Percentiles rank a stretch among this genome's conserved stretches.
phyloP scores from a whole-genome alignment of 2,888 invertebrate species.

The Scaptomyza flava region DNA sequence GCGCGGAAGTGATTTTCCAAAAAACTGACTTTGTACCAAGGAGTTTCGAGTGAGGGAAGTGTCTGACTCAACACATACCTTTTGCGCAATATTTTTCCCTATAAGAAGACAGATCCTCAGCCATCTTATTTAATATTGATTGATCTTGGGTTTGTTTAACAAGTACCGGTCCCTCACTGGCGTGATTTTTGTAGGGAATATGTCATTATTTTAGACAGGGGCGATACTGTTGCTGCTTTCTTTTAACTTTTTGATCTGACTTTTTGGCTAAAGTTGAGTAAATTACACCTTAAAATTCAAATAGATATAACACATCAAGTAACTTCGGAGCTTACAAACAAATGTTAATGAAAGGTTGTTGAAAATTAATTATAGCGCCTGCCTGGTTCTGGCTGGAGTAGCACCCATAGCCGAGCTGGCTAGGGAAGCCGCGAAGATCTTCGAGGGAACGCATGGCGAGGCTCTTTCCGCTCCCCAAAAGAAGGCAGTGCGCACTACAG shows the following conservation, averaged over 20 bases:
- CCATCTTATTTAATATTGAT: conserved; percentile 54
- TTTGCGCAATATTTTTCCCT: conserved; percentile 35
- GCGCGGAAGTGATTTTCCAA: conserved; percentile 77
- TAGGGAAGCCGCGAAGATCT: too few relatives aligned
- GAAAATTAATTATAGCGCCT: too few relatives aligned
- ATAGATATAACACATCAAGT: not conserved
- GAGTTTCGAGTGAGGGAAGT: conserved; percentile 60
- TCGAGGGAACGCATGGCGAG: too few relatives aligned
- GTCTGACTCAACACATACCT: conserved; percentile 54
- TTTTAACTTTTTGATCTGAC: conserved; percentile 10
- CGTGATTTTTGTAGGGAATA: conserved; percentile 62
- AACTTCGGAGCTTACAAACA: too few relatives aligned
- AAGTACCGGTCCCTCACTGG: conserved; percentile 43
- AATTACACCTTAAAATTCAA: conserved; percentile 9
- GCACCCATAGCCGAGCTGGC: too few relatives aligned
- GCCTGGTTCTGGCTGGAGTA: too few relatives aligned
- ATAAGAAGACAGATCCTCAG: not conserved
- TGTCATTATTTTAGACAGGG: conserved; percentile 38
- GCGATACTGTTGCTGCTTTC: conserved; percentile 45
- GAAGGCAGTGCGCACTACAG: too few relatives aligned
- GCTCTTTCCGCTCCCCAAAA: too few relatives aligned
- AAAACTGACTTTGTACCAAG: conserved; percentile 57
- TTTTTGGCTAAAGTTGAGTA: conserved; percentile 21
- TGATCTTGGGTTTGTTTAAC: conserved; percentile 67
- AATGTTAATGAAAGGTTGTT: too few relatives aligned